Conservation (phyloP, 2,888 invertebrate genomes). For the Frankliniella intonsa region DNA sequence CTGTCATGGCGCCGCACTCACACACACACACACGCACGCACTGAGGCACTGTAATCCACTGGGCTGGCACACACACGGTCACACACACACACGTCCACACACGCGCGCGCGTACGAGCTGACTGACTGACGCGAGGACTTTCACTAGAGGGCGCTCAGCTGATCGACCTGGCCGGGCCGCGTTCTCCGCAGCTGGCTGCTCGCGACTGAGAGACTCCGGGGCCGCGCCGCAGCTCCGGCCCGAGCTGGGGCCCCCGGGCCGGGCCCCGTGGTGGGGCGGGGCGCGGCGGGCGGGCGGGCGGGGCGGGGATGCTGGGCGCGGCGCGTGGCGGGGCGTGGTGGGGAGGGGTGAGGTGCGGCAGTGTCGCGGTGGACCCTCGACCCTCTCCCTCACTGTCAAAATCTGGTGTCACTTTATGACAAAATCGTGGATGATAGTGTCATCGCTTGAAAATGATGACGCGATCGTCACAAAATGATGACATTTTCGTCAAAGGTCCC, state of each 20-base stretch:
- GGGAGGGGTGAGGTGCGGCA: neutral
- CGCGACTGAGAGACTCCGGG: neutral
- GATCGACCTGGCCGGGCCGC: neutral
- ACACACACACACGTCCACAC: neutral
- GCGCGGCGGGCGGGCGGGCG: neutral
- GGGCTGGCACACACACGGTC: neutral
- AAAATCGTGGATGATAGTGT: no score
- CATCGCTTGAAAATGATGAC: no score
- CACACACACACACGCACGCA: neutral
- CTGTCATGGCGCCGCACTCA: neutral
- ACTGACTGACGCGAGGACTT: neutral
- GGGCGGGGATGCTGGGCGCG: neutral
- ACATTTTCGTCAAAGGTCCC: no score
- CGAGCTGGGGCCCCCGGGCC: neutral
- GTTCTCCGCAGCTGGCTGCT: neutral
- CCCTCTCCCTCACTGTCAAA: no score
- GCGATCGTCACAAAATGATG: no score
- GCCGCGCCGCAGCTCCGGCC: neutral
- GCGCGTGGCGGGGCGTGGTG: neutral
- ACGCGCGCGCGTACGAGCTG: neutral
- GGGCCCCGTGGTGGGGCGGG: neutral
- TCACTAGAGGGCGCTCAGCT: neutral
- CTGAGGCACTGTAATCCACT: neutral
- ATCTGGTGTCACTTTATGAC: no score
- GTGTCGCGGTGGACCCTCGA: no score